These are phyloP conservation scores for Odocoileus hemionus DNA, from an alignment of 2,113 vertebrate genomes.

Conservation along the genomic window DNA sequence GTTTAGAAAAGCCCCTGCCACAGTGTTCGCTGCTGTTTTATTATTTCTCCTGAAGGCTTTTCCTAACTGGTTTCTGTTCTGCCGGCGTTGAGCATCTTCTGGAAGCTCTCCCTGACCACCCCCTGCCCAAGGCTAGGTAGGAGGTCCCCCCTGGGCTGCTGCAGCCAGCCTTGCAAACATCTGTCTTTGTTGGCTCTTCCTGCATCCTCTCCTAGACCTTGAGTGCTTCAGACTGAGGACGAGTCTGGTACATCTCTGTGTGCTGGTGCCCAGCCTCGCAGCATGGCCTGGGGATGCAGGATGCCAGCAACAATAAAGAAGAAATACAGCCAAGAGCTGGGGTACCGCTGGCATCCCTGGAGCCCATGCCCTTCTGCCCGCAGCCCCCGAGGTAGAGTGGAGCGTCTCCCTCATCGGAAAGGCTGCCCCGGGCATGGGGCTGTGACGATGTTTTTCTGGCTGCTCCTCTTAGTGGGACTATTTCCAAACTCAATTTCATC, in stretches of 20 bases:
- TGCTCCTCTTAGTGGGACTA: not conserved
- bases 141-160: not conserved
- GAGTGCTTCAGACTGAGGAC: not conserved
- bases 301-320: not conserved
- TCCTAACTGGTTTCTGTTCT: not conserved
- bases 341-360: not conserved
- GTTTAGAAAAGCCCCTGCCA: too few relatives aligned
- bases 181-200: not conserved
- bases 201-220: not conserved
- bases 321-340: not conserved
- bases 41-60: fast-evolving
- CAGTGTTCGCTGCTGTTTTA: fast-evolving
- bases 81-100: fast-evolving
- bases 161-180: not conserved
- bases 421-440: fast-evolving
- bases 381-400: not conserved
- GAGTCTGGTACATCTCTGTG: not conserved
- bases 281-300: not conserved
- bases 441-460: fast-evolving
- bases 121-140: fast-evolving
- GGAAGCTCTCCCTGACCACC: not conserved
- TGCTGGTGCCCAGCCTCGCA: not conserved
- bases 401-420: fast-evolving
- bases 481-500: not conserved
- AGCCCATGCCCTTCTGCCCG: fast-evolving